Percentiles rank a stretch among this genome's conserved stretches.
Evolutionary conservation across 2,888 invertebrate genomes (phyloP).

Genomic region (Drosophila merina): DNA sequence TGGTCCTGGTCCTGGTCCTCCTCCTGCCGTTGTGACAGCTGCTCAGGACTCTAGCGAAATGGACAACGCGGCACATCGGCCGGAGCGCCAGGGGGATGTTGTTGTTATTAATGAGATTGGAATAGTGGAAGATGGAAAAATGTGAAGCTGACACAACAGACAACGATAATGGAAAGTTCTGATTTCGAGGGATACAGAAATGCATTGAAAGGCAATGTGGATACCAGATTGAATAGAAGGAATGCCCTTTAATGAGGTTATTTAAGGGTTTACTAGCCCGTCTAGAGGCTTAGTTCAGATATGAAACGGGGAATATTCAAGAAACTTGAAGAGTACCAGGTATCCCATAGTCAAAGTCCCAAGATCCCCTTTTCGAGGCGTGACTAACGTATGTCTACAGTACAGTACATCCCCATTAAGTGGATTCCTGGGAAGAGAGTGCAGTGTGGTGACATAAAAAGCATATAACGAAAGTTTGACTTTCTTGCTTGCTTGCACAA

Average conservation of each 20-base stretch:
- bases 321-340: background rate
- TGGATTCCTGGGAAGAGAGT: background rate
- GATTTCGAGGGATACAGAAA: constrained; percentile 21
- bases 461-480: constrained; percentile 66
- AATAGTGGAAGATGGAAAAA: constrained; percentile 36
- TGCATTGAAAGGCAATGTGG: background rate
- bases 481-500: constrained; percentile 68
- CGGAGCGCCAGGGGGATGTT: constrained; percentile 14
- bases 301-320: no score
- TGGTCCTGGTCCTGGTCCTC: constrained; percentile 10
- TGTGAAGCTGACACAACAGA: constrained; percentile 39
- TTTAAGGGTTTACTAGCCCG: background rate
- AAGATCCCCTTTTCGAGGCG: constrained; percentile 3
- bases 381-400: constrained; percentile 7
- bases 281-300: no score
- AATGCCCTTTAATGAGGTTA: background rate
- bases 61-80: constrained; percentile 57
- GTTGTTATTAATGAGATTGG: constrained; percentile 38
- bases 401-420: constrained; percentile 15
- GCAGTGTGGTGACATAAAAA: constrained; percentile 9
- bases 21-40: constrained; percentile 48
- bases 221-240: background rate
- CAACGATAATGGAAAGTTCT: constrained; percentile 32
- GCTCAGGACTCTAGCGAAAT: constrained; percentile 53
- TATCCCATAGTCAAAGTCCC: background rate